Evolutionary conservation across 2,888 invertebrate species (phyloP), one percentile per base, ranked within the genome.

Genomic region (Laothoe populi): DNA sequence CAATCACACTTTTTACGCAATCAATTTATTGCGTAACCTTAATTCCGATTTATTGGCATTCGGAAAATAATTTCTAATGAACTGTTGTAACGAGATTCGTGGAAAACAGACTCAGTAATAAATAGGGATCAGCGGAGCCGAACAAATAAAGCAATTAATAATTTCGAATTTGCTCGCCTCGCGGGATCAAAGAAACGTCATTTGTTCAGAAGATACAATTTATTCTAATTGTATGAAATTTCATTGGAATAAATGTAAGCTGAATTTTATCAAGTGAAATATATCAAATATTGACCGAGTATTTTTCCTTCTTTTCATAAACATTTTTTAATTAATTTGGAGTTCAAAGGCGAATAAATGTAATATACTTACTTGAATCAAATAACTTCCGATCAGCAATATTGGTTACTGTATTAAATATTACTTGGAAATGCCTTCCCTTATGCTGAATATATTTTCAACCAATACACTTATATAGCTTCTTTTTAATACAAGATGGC

Each of bases 71-170:
- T 61, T 53, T 19, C 49, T 42, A 53, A 53, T 42, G 44, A 53
- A 26, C 53, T 23, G 40, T 10, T 23, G 60, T 48, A 40, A 48
- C 44, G 31, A 42, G 49, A 48, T 21, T 61, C 66, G 65, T 64
- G 64, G 66, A 66, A 64, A 62, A 58, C 60, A 24, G 65, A 63
- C 64, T 64, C 61, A 16, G 63, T 68, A 71, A 75, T 80, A 73
- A 74, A 72, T 75, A 66, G 70, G 66, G 72, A 77, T 74, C 77
- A 69, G 61, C 68, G 66, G 66, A 63, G 69, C 70, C 63, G 69
- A 75, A 74, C 71, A 78, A 80, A 81, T 76, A 78, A 73, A 73
- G 72, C 74, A 81, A 81, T 80, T 77, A 79, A 77, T 77, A 75
- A 74, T 72, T 70, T 67, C 67, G 70, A 75, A 76, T 77, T 74